A percentile compares a stretch with the other conserved stretches of the same genome.
These are phyloP conservation scores for Trachelus troglodyta DNA, from an alignment of 2,888 invertebrate genomes.

Conservation along the genomic window DNA sequence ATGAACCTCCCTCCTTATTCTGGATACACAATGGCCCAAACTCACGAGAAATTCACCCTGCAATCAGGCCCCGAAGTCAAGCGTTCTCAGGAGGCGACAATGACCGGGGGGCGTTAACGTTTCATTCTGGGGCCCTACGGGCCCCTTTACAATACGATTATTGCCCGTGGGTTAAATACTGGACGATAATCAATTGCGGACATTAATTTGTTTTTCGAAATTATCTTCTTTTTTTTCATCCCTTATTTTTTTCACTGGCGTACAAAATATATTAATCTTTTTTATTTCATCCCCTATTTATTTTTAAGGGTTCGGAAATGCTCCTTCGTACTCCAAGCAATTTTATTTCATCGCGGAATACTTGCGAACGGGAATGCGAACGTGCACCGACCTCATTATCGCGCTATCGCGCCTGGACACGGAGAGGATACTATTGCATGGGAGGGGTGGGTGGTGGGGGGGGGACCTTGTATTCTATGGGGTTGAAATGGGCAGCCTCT, in stretches of 20 bases:
- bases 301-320: background rate
- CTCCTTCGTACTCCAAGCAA: background rate
- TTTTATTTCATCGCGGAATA: background rate
- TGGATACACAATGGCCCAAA: constrained; percentile 61
- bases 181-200: background rate
- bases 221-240: too few relatives aligned
- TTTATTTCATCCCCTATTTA: background rate
- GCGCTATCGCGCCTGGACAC: constrained; percentile 50
- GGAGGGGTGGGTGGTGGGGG: background rate
- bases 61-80: constrained; percentile 61
- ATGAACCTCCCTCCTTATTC: constrained; percentile 60
- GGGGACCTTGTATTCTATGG: constrained; percentile 48
- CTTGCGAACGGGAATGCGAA: background rate
- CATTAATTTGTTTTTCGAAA: background rate
- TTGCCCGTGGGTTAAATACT: constrained; percentile 18
- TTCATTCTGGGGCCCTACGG: constrained; percentile 6
- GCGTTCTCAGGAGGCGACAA: constrained; percentile 59
- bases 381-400: constrained; percentile 49
- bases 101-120: constrained; percentile 42
- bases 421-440: constrained; percentile 47
- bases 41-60: constrained; percentile 65
- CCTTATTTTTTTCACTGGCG: background rate
- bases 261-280: background rate
- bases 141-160: constrained; percentile 37
- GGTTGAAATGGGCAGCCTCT: constrained; percentile 36